Evolutionary conservation across 30 jellyfish, hydroid and myxozoan species (phyloP).

Genomic region (Hydra vulgaris): DNA sequence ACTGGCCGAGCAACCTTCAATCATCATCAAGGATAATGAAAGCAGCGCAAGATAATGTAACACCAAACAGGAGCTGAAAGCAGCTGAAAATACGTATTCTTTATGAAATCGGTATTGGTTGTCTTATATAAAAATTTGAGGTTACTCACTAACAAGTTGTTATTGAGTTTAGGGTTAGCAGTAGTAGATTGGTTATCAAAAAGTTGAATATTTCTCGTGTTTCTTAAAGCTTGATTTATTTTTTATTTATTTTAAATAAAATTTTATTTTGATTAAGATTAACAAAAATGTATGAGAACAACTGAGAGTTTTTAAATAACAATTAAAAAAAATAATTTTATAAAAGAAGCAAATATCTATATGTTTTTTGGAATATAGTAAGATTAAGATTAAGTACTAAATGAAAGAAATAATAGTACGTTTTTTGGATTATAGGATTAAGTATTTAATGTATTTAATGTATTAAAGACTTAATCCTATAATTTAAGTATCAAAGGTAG

Average conservation of each 20-base stretch:
- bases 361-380: too few species aligned
- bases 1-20: too few species aligned
- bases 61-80: too few species aligned
- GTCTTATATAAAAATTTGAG: background rate
- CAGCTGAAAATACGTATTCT: too few species aligned
- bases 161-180: background rate
- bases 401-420: background rate
- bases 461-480: too few species aligned
- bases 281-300: background rate
- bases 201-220: background rate
- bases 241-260: too few species aligned
- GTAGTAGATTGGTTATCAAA: background rate
- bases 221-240: background rate
- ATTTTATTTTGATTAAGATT: background rate
- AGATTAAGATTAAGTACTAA: background rate
- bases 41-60: too few species aligned
- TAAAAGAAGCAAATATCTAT: too few species aligned
- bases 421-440: background rate
- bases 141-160: background rate
- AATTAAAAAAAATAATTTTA: too few species aligned
- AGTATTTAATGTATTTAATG: background rate
- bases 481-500: background rate
- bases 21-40: too few species aligned
- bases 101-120: background rate
- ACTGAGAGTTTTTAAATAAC: background rate